Evolutionary conservation across 2,888 invertebrate species (phyloP).

Genomic region (Rapana venosa): DNA sequence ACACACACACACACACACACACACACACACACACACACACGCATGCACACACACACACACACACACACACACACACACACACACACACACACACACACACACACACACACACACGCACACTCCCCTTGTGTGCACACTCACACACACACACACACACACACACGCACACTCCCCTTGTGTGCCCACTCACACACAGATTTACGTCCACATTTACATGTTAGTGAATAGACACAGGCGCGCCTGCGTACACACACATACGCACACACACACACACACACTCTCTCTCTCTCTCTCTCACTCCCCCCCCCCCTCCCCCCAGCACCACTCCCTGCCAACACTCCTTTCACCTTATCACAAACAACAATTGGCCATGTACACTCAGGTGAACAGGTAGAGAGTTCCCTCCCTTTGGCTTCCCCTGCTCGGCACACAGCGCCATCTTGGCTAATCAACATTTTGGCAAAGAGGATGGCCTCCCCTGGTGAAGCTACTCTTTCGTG

Average conservation of each 20-base stretch:
- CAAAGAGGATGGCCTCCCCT: too few species aligned
- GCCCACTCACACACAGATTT: neutral
- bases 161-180: neutral
- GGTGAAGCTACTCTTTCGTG: too few species aligned
- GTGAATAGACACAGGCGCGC: neutral
- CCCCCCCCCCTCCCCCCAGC: too few species aligned
- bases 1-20: neutral
- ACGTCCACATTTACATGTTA: neutral
- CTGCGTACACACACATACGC: neutral
- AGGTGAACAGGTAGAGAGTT: too few species aligned
- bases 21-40: neutral
- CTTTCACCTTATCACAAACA: too few species aligned
- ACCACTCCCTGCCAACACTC: too few species aligned
- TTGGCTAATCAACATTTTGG: too few species aligned
- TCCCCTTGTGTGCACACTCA: too few species aligned
- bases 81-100: slow-evolving; percentile 24
- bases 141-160: slow-evolving; percentile 22
- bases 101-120: slow-evolving; percentile 24
- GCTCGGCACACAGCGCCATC: too few species aligned
- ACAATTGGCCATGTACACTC: too few species aligned
- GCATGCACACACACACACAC: slow-evolving; percentile 18
- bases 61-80: slow-evolving; percentile 33
- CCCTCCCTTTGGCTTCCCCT: too few species aligned
- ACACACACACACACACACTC: neutral
- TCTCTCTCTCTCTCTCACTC: too few species aligned